phyloP scores from a whole-genome alignment of 2,888 invertebrate genomes.

The Lucinisca nassula region DNA sequence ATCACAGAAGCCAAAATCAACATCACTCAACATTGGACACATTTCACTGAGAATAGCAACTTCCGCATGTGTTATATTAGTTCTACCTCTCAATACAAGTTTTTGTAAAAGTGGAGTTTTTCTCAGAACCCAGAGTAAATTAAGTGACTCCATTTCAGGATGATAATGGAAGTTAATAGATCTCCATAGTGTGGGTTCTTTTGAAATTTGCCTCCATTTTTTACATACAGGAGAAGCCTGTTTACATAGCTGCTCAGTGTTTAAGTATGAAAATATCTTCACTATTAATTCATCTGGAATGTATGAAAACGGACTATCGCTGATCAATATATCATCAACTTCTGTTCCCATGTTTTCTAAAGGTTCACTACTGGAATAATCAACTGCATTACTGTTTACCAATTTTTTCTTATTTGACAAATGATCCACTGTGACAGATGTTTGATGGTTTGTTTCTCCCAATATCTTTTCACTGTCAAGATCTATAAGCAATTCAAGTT shows the following conservation, averaged over 20 bases:
- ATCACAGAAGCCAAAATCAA: slow-evolving; percentile 79
- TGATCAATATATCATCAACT: background rate
- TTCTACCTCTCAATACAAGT: slow-evolving; percentile 68
- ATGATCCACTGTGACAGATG: background rate
- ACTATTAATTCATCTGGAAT: slow-evolving; percentile 76
- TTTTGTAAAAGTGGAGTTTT: slow-evolving; percentile 64
- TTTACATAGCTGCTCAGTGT: slow-evolving; percentile 69
- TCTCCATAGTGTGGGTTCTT: slow-evolving; percentile 76
- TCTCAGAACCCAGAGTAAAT: slow-evolving; percentile 68
- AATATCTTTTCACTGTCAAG: background rate
- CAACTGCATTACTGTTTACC: no score
- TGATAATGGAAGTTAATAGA: slow-evolving; percentile 64
- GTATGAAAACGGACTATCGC: slow-evolving; percentile 37
- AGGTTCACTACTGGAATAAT: background rate
- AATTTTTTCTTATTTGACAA: background rate
- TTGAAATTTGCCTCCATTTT: slow-evolving; percentile 71
- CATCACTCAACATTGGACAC: slow-evolving; percentile 68
- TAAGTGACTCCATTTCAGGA: slow-evolving; percentile 55
- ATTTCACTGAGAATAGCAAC: slow-evolving; percentile 71
- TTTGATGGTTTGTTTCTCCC: background rate
- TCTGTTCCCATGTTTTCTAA: background rate
- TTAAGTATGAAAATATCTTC: slow-evolving; percentile 76
- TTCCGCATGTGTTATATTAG: slow-evolving; percentile 68
- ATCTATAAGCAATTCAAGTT: background rate
- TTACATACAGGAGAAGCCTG: slow-evolving; percentile 71